These are phyloP conservation scores for Colius striatus DNA, from an alignment of 2,113 vertebrate genomes.

Conservation along the genomic window DNA sequence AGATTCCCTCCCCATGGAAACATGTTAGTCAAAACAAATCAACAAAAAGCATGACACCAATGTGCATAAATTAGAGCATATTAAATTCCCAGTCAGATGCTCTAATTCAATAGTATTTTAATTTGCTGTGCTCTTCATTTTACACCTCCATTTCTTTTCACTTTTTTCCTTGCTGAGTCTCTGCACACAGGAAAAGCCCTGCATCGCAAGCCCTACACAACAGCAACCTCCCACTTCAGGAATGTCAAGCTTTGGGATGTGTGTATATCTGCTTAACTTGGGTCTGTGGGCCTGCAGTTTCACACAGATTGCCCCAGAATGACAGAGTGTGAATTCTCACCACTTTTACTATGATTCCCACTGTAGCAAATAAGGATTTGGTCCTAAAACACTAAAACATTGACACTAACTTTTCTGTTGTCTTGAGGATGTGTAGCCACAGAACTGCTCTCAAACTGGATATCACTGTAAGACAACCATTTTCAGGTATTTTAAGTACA, in stretches of 20 bases:
- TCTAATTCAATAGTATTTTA: not conserved
- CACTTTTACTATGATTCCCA: not conserved
- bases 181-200: not conserved
- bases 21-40: not conserved
- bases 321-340: not conserved
- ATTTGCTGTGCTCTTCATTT: constrained; percentile 11
- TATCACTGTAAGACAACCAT: not conserved
- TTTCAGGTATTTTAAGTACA: not conserved
- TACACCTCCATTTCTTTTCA: not conserved
- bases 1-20: not conserved
- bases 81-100: not conserved
- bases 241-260: not conserved
- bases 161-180: not conserved
- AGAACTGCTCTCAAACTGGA: not conserved
- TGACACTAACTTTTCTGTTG: not conserved
- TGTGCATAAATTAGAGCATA: not conserved
- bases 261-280: not conserved
- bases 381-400: not conserved
- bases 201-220: not conserved
- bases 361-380: not conserved
- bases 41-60: not conserved
- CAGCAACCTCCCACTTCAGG: not conserved
- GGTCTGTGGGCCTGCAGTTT: not conserved
- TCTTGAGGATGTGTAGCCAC: not conserved
- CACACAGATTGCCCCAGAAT: not conserved